Evolutionary conservation across 2,888 invertebrate species (phyloP), one percentile per base, ranked within the genome.

Genomic region (Plemyria rubiginata): DNA sequence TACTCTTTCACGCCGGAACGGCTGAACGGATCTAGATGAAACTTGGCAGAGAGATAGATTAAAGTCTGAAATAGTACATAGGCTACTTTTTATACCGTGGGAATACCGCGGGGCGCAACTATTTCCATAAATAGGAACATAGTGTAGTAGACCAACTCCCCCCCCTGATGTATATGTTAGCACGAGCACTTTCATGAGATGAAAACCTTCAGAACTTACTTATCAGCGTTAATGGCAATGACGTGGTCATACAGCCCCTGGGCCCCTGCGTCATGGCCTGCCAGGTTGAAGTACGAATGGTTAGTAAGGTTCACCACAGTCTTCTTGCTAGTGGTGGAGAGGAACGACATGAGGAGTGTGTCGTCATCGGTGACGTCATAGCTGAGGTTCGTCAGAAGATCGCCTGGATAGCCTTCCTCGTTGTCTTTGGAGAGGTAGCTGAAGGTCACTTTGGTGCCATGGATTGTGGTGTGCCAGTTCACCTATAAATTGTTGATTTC

Each of bases 281-380:
- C 97, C 65, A 99, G 89, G 86, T 99, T 99, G 86, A 99, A 98
- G 84, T 98, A 99, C 11, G 97, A 95, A 84, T 99, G 99, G 85
- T 98, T 98, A 9, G 98, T 98, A 68, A 99, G 86, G 84, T 98
- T 98, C 49, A 99, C 94, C 7, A 96, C 96, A 0, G 98, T 98
- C 45, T 96, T 94, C 84, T 96, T 96, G 0, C 95, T 95, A 2
- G 96, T 94, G 0, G 94, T 94, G 0, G 97, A 96, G 63, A 93
- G 93, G 87, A 96, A 97, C 62, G 95, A 93, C 9, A 98, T 93
- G 41, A 93, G 84, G 43, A 99, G 88, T 61, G 94, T 94, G 75
- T 96, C 96, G 60, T 96, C 94, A 0, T 94, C 94, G 0, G 94
- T 95, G 16, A 98, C 91, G 68, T 94, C 94, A 79, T 96, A 98